Evolutionary conservation across 2,797 vertebrate species (phyloP), one percentile per base, ranked within the genome.

Genomic region (Danio albolineatus): DNA sequence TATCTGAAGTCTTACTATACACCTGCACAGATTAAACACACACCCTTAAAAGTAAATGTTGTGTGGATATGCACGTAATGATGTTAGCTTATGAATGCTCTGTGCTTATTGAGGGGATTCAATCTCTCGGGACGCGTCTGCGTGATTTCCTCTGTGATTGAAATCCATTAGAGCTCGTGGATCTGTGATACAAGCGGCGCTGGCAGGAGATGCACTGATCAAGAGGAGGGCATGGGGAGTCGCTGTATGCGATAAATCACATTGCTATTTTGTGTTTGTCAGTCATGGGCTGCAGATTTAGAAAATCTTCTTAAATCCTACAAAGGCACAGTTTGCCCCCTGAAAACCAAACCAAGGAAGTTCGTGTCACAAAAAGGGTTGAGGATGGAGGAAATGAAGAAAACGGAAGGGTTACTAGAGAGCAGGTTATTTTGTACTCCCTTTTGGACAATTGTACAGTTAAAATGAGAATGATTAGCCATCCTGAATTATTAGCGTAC

Each of bases 241-340:
- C 69, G 16, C 64, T 60, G 75, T 83, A 78, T 79, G 69, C 48
- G 62, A 86, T 71, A 86, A 74, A 85, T 82, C 79, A 7, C 36
- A 59, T 56, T 79, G 75, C 79, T 84, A 56, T 87, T 90, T 86
- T 86, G 57, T 44, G 13, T 72, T 62, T 78, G 85, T 89, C 88
- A 88, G 82, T 89, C 87, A 89, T 81, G 81, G 87, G 85, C 86
- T 87, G 79, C 81, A 87, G 86, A 85, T 92, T 90, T 86, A 86
- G 66, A 80, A 87, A 91, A 91, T 86, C 87, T 79, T 82, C 80
- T 89, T 88, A 89, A 80, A 73, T 81, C 74, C 12, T 39, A 79
- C 80, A 84, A 82, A 87, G 59, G 57, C 53, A 61, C 59, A 38
- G 28, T 39, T 54, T 82, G 46, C 67, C 65, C 60, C 61, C 73